These are phyloP conservation scores for Clinocottus analis DNA, from an alignment of 2,113 vertebrate species.

Conservation along the genomic window DNA sequence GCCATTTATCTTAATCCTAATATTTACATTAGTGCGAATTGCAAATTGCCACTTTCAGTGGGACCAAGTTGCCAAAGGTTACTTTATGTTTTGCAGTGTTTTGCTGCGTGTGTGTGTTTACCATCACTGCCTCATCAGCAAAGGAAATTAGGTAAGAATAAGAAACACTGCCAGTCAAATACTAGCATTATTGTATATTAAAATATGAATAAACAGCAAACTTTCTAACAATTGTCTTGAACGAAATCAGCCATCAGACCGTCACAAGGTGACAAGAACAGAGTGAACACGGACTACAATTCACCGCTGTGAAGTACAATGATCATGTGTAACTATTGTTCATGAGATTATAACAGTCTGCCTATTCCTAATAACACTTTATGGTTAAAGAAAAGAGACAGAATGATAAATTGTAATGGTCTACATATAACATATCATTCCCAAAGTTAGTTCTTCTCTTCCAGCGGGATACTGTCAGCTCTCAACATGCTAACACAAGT, in stretches of 20 bases:
- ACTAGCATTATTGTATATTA: not conserved
- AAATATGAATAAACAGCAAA: not conserved
- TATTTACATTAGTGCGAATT: constrained; percentile 9
- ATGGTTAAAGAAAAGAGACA: constrained; percentile 22
- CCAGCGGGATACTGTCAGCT: constrained; percentile 62
- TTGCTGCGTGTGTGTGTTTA: constrained; percentile 11
- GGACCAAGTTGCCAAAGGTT: not conserved
- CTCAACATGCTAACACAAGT: constrained; percentile 72
- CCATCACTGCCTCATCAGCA: constrained; percentile 12
- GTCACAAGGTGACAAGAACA: not conserved
- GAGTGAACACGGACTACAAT: constrained; percentile 1
- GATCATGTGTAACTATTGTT: not conserved
- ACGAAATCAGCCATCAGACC: constrained; percentile 11
- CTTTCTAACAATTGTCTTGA: not conserved
- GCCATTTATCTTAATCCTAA: constrained; percentile 1
- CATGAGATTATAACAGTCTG: not conserved
- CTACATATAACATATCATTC: constrained; percentile 49
- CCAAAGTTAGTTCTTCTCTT: constrained; percentile 48
- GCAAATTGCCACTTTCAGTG: constrained; percentile 23
- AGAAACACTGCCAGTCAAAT: not conserved
- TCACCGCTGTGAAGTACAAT: not conserved
- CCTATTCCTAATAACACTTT: constrained; percentile 7
- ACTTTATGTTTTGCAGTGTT: not conserved
- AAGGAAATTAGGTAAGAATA: not conserved
- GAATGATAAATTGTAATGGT: constrained; percentile 31